phyloP scores from a whole-genome alignment of 2,113 vertebrate genomes.

The Cyphomyrus plagiostoma region DNA sequence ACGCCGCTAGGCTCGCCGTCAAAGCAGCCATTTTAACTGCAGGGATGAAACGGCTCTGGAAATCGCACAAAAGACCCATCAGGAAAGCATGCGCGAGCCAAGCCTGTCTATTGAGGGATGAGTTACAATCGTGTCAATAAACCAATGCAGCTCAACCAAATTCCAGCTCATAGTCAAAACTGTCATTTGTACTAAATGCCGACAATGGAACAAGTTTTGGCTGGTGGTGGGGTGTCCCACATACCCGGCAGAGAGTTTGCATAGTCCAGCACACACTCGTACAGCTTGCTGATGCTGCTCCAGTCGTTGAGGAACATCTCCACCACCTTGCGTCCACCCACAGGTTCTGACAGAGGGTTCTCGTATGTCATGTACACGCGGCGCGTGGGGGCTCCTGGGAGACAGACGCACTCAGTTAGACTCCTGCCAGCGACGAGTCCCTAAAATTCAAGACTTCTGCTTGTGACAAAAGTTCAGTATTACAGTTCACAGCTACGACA shows the following conservation, averaged over 20 bases:
- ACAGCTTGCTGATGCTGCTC: slow-evolving; percentile 89
- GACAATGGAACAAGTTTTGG: neutral
- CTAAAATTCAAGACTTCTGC: neutral
- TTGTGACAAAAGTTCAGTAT: neutral
- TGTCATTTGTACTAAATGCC: neutral
- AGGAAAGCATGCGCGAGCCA: neutral
- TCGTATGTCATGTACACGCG: slow-evolving; percentile 95
- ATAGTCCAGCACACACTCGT: slow-evolving; percentile 93
- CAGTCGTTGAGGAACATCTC: slow-evolving; percentile 99
- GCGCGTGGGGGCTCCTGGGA: slow-evolving; percentile 73
- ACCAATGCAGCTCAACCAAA: neutral
- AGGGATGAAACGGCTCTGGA: no score
- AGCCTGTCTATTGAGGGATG: neutral
- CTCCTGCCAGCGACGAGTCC: neutral
- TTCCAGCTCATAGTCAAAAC: neutral
- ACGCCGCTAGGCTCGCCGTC: neutral
- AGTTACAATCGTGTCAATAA: neutral
- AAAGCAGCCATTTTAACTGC: neutral
- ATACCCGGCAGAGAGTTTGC: slow-evolving; percentile 81
- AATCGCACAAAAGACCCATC: neutral
- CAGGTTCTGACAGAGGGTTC: slow-evolving; percentile 90
- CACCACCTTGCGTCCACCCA: slow-evolving; percentile 91
- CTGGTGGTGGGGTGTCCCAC: neutral
- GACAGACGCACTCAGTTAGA: neutral
- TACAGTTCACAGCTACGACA: neutral